Evolutionary conservation across 1,140 invertebrate species (phyloP).

Genomic region (Atta texana): DNA sequence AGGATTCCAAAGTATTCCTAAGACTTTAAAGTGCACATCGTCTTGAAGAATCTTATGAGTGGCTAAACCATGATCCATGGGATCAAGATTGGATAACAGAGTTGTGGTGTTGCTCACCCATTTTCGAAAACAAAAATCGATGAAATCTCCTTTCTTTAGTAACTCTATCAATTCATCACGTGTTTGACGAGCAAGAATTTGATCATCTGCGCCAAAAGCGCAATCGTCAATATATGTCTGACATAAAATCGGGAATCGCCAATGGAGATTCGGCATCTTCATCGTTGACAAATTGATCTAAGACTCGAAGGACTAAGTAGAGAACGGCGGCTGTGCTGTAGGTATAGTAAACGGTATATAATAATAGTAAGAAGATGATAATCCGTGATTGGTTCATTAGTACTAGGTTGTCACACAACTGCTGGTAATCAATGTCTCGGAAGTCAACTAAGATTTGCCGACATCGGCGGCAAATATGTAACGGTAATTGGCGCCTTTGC

Average conservation of each 20-base stretch:
- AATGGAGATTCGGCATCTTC: neutral
- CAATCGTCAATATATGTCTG: neutral
- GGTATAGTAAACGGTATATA: neutral
- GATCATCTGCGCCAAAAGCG: neutral
- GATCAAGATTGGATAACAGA: neutral
- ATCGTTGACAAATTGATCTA: neutral
- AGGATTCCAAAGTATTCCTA: neutral
- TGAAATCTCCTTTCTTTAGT: neutral
- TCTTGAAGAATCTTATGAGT: no score
- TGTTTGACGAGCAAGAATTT: neutral
- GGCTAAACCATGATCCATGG: neutral
- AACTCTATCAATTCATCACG: neutral
- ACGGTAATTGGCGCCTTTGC: neutral
- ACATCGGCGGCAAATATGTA: neutral
- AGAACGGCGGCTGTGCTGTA: neutral
- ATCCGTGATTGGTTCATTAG: rapidly evolving
- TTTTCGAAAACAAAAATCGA: neutral
- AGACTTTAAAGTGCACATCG: neutral
- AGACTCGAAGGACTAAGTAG: neutral
- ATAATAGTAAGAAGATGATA: neutral
- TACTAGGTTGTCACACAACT: neutral
- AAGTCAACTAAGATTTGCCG: no score
- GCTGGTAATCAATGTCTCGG: neutral
- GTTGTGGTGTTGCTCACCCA: neutral
- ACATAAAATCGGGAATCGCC: neutral